Conservation (phyloP, 2,113 vertebrate species). For the Mormyrus lacerda region DNA sequence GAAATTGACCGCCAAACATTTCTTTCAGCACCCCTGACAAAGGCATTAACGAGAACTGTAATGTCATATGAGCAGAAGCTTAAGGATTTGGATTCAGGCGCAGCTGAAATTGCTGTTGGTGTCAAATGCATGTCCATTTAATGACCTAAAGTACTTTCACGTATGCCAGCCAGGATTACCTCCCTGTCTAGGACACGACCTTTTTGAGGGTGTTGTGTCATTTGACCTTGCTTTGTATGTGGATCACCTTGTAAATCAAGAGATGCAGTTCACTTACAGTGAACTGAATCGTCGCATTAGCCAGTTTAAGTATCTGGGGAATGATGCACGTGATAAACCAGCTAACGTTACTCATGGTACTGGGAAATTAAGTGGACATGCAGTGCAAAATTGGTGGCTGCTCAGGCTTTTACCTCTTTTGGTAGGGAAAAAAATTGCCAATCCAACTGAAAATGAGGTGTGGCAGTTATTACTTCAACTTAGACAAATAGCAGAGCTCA, state of each 20-base stretch:
- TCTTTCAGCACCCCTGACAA: no score
- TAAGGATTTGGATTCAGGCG: no score
- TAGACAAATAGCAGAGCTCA: background rate
- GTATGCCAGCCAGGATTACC: no score
- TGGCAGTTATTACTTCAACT: background rate
- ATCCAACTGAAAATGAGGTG: background rate
- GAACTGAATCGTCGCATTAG: background rate
- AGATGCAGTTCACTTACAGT: background rate
- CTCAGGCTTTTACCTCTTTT: background rate
- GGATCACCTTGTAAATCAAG: background rate
- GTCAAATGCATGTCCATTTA: no score
- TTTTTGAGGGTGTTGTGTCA: background rate
- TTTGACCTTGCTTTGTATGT: background rate
- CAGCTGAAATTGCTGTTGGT: no score
- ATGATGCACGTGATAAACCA: background rate
- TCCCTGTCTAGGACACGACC: background rate
- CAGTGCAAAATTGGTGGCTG: background rate
- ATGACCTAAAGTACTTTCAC: no score
- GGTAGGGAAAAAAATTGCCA: background rate
- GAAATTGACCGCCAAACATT: no score
- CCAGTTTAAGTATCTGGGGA: background rate
- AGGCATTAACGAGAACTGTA: no score
- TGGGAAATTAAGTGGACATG: background rate
- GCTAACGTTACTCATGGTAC: background rate
- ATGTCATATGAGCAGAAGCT: no score